Evolutionary conservation across 1,140 invertebrate species (phyloP).

Genomic region (Papilio polyxenes): DNA sequence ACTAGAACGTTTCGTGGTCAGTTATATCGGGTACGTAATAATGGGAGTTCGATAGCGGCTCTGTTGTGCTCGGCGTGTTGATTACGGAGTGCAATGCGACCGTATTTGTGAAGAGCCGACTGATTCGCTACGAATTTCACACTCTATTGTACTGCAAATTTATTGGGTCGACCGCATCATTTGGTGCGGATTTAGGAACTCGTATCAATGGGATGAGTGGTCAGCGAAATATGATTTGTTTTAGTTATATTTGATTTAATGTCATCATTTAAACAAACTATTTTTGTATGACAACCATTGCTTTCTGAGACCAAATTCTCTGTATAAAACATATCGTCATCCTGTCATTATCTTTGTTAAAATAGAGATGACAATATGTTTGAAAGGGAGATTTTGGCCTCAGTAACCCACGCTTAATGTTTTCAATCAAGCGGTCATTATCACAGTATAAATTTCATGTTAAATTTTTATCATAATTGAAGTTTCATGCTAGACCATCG

Average conservation of each 20-base stretch:
- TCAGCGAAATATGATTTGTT: not conserved
- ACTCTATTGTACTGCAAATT: conserved; percentile 24
- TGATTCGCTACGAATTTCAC: conserved; percentile 20
- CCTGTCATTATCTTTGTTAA: too few species aligned
- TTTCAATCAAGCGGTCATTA: too few species aligned
- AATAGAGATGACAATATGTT: too few species aligned
- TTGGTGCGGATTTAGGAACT: not conserved
- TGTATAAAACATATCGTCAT: too few species aligned
- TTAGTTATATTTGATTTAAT: not conserved
- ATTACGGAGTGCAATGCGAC: conserved; percentile 17
- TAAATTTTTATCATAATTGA: too few species aligned
- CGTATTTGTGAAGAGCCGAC: not conserved
- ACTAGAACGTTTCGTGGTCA: conserved; percentile 66
- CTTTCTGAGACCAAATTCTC: too few species aligned
- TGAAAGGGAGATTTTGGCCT: too few species aligned
- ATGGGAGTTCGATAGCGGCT: conserved; percentile 52
- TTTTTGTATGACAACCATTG: too few species aligned
- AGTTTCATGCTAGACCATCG: too few species aligned
- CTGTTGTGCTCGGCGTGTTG: conserved; percentile 22
- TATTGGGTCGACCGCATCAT: conserved; percentile 25
- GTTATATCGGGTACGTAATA: conserved; percentile 62
- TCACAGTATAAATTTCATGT: too few species aligned
- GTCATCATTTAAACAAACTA: too few species aligned
- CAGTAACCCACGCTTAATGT: too few species aligned
- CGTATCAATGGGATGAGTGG: not conserved